phyloP scores from a whole-genome alignment of 1,140 invertebrate species.

The Bombus consobrinus region DNA sequence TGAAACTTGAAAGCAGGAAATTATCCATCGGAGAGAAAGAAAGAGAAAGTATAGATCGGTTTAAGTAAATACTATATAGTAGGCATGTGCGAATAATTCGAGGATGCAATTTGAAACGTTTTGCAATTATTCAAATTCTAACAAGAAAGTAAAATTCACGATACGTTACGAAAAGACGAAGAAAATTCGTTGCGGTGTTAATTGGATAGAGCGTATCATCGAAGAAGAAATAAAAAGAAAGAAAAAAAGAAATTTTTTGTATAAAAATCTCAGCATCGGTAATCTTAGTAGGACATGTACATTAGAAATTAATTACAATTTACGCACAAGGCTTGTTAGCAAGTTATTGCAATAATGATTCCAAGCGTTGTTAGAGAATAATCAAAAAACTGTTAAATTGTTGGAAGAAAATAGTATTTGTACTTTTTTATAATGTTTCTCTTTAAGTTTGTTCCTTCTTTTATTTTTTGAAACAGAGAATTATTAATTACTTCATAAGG shows the following conservation, averaged over 20 bases:
- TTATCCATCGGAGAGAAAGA: constrained; percentile 25
- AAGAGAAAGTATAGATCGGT: background rate
- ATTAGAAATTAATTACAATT: background rate
- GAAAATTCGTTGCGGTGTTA: background rate
- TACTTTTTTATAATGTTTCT: background rate
- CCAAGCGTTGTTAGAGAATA: background rate
- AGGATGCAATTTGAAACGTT: background rate
- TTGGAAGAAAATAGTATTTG: background rate
- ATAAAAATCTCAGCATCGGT: background rate
- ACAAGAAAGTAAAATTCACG: background rate
- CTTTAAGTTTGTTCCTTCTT: too few species aligned
- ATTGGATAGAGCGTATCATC: background rate
- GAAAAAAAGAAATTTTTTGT: background rate
- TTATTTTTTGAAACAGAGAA: background rate
- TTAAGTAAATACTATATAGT: background rate
- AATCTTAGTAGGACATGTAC: background rate
- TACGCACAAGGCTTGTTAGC: background rate
- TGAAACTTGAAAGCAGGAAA: constrained; percentile 52
- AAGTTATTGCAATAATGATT: background rate
- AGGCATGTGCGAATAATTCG: constrained; percentile 42
- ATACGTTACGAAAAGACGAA: background rate
- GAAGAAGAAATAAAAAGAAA: background rate
- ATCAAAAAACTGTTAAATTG: background rate
- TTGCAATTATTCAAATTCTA: too few species aligned
- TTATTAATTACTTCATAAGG: background rate